Base-by-base conservation (phyloP, 2,888 invertebrate genomes). In the Philaethria dido region DNA sequence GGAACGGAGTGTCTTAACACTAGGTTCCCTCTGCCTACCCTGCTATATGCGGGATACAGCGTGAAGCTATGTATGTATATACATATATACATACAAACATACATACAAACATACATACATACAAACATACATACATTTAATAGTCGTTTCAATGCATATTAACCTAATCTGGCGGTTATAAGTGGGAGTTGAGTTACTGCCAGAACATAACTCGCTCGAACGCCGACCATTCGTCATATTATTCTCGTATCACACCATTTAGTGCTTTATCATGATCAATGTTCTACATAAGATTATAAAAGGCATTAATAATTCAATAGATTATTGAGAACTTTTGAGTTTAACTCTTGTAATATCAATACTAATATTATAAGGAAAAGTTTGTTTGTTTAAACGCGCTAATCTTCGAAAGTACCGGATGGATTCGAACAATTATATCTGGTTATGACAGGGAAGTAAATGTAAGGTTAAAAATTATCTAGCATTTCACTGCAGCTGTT, bases 111-210 rank as follows among this genome's bases (percentile, higher is more conserved):
- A 33, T 11, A 54, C 18, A 55, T n/a, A 54, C 18, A 54, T 20
- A 52, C 16, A 54, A 5, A 33, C 29, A 33, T n/a, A 39, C 22
- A 22, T 14, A 9, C 0, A 57, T 22, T n/a, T 57, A 42, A 57
- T 57, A 22, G 39, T 55, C 55, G 45, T 66, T 47, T 36, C 52
- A 29, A 54, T 11, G 48, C 48, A 62, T 66, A 55, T 66, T 62
- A 62, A 62, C 66, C 48, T 55, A 67, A 70, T 69, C 54, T 68
- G 59, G 62, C 29, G 25, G 52, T 70, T 60, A 63, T 65, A 67
- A 69, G 50, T 72, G 67, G 66, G 62, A 65, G 66, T 66, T 69
- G 70, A 69, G 57, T 70, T 62, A 62, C 63, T 69, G 69, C 65
- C 70, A 70, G 69, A 64, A 69, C 57, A 63, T 68, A 52, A 50